These are phyloP conservation scores for Clivina fossor DNA, from an alignment of 2,888 invertebrate species.

Conservation along the genomic window DNA sequence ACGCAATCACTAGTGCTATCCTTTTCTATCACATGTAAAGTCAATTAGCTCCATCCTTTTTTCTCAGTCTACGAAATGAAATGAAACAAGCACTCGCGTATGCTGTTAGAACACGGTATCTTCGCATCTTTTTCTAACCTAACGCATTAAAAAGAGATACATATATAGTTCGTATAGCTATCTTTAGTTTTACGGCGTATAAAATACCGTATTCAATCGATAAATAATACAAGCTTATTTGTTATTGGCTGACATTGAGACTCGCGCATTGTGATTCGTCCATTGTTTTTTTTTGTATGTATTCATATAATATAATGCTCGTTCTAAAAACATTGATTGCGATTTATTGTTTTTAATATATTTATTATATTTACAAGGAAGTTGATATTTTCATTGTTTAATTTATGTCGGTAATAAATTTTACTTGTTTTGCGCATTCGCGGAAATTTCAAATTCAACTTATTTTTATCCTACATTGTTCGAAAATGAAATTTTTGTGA, in stretches of 20 bases:
- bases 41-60: slow-evolving; percentile 7
- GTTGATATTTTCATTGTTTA: neutral
- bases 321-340: slow-evolving; percentile 10
- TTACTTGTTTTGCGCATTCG: neutral
- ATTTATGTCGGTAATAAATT: neutral
- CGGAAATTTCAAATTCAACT: slow-evolving; percentile 6
- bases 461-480: too few relatives aligned
- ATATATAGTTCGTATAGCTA: too few relatives aligned
- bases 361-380: too few relatives aligned
- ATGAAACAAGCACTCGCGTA: slow-evolving; percentile 5
- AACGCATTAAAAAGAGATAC: slow-evolving; percentile 21
- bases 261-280: slow-evolving; percentile 19
- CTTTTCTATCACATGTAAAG: neutral
- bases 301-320: slow-evolving; percentile 4
- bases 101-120: neutral
- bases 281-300: neutral
- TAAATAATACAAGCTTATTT: slow-evolving; percentile 21
- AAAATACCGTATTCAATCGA: slow-evolving; percentile 18
- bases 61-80: too few relatives aligned
- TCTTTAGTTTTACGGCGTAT: slow-evolving; percentile 11
- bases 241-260: slow-evolving; percentile 20
- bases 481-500: too few relatives aligned
- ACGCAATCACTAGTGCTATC: neutral
- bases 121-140: slow-evolving; percentile 18
- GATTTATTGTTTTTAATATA: slow-evolving; percentile 13